Evolutionary conservation across 2,797 vertebrate genomes (phyloP).

Genomic region (Sebastes paucispinis): DNA sequence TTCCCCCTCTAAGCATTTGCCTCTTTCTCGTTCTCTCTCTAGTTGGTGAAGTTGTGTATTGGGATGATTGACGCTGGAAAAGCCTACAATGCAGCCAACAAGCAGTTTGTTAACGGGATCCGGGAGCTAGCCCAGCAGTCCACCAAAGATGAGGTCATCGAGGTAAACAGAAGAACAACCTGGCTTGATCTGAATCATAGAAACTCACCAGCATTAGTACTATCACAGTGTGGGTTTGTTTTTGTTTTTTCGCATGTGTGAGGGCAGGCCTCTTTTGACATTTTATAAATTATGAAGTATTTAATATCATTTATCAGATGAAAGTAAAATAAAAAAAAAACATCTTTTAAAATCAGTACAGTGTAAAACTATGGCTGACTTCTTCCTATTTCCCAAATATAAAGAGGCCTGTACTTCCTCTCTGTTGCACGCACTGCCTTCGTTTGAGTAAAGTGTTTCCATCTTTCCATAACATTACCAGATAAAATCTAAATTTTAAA

Average conservation of each 20-base stretch:
- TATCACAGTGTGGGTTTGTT: background rate
- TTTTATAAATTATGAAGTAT: background rate
- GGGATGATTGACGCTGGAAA: conserved; percentile 98
- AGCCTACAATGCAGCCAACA: conserved; percentile 95
- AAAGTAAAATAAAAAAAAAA: background rate
- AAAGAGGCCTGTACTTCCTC: background rate
- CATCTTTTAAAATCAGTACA: background rate
- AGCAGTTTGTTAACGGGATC: conserved; percentile 95
- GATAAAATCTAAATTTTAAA: background rate
- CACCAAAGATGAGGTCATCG: conserved; percentile 91
- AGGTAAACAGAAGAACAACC: conserved; percentile 81
- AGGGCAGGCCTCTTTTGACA: background rate
- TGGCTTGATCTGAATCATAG: background rate
- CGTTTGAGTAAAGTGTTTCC: background rate
- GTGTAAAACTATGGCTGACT: background rate
- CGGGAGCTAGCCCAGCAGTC: conserved; percentile 95
- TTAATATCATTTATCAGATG: background rate
- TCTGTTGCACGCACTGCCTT: background rate
- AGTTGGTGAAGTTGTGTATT: conserved; percentile 98
- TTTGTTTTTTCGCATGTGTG: background rate
- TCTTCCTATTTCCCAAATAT: background rate
- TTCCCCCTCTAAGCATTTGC: background rate
- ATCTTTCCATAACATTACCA: background rate
- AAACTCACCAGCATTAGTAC: background rate
- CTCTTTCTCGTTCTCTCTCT: conserved; percentile 42